phyloP scores from a whole-genome alignment of 2,113 vertebrate genomes.

The Raja brachyura region DNA sequence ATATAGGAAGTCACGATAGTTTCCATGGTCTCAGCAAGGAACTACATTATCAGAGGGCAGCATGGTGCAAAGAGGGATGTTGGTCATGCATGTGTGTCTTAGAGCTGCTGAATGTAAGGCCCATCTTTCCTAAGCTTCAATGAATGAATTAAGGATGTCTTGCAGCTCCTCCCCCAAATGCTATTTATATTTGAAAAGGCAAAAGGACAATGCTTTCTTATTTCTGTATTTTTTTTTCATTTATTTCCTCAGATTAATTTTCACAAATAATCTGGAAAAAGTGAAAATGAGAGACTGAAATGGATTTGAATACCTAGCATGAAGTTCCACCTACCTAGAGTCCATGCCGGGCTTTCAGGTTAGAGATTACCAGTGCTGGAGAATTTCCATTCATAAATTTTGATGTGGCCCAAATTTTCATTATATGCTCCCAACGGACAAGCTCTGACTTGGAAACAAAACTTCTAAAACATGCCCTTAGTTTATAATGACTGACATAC shows the following conservation, averaged over 20 bases:
- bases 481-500: background rate
- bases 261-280: background rate
- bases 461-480: background rate
- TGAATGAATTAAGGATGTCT: too few species aligned
- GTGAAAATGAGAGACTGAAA: background rate
- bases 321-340: background rate
- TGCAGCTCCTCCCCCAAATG: too few species aligned
- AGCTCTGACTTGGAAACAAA: background rate
- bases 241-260: background rate
- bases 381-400: background rate
- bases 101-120: too few species aligned
- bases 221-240: background rate
- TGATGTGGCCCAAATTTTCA: background rate
- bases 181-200: background rate
- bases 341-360: background rate
- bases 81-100: too few species aligned
- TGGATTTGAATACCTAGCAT: background rate
- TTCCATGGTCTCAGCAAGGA: too few species aligned
- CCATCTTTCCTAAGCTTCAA: too few species aligned
- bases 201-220: background rate
- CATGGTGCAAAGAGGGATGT: too few species aligned
- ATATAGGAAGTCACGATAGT: too few species aligned
- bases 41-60: too few species aligned
- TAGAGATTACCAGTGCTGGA: background rate
- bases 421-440: background rate